Conservation (phyloP, 2,888 invertebrate genomes). For the Pterostichus madidus region DNA sequence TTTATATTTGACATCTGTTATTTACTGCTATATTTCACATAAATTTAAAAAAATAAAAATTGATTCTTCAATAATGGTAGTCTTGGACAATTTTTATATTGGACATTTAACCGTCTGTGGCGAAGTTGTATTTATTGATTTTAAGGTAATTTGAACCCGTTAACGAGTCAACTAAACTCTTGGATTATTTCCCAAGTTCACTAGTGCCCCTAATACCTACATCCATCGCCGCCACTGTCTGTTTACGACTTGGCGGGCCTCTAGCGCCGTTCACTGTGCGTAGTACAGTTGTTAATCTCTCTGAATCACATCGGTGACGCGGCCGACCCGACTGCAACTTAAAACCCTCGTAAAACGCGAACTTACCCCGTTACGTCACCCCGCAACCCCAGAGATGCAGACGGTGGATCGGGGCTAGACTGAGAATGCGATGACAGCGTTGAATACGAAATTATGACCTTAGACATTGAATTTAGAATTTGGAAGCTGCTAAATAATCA, state of each 20-base stretch:
- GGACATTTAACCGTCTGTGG: no score
- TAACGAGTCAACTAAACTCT: no score
- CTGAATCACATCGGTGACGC: constrained; percentile 59
- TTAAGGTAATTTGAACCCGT: no score
- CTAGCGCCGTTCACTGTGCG: constrained; percentile 34
- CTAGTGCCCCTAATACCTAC: not conserved
- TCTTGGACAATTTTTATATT: no score
- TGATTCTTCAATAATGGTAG: no score
- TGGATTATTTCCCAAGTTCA: no score
- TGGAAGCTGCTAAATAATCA: no score
- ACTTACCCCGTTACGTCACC: not conserved
- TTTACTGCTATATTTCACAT: no score
- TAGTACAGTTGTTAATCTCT: constrained; percentile 63
- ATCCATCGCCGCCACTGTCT: not conserved
- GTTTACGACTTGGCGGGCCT: constrained; percentile 35
- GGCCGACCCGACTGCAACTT: constrained; percentile 52
- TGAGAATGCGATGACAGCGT: not conserved
- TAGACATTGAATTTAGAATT: no score
- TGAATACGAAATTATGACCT: constrained; percentile 29
- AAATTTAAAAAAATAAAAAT: no score
- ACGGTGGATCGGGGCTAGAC: not conserved
- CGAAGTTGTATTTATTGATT: no score
- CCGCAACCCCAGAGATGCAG: not conserved
- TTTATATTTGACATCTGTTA: no score
- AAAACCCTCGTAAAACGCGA: constrained; percentile 61